These are phyloP conservation scores for Scaptomyza flava DNA, from an alignment of 2,888 invertebrate species.

Conservation along the genomic window DNA sequence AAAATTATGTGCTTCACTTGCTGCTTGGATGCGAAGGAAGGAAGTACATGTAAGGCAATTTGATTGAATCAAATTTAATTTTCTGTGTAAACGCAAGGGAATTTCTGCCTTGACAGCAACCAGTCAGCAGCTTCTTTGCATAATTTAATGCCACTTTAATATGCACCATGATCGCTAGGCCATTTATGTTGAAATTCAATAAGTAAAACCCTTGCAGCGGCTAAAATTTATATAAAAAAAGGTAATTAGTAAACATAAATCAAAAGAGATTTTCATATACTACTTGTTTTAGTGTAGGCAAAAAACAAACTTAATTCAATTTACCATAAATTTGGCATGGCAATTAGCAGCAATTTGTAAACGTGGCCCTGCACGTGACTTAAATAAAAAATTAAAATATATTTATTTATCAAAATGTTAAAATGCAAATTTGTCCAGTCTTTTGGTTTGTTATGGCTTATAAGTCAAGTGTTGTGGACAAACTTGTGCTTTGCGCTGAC, in stretches of 20 bases:
- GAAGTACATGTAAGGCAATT: slow-evolving; percentile 27
- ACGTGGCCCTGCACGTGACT: not conserved
- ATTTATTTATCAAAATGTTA: not conserved
- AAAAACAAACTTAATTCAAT: slow-evolving; percentile 1
- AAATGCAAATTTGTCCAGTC: not conserved
- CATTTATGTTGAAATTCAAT: slow-evolving; percentile 36
- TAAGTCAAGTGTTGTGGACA: not conserved
- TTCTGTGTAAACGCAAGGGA: slow-evolving; percentile 25
- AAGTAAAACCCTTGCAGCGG: slow-evolving; percentile 21
- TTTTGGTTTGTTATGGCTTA: slow-evolving; percentile 7
- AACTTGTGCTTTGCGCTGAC: slow-evolving; percentile 20
- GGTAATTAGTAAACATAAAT: slow-evolving; percentile 1
- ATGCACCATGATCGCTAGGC: slow-evolving; percentile 47
- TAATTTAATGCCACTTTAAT: slow-evolving; percentile 50
- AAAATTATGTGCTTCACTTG: slow-evolving; percentile 22
- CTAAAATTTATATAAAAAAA: slow-evolving; percentile 9
- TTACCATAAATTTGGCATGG: slow-evolving; percentile 17
- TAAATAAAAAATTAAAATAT: slow-evolving; percentile 11
- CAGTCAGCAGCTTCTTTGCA: slow-evolving; percentile 12
- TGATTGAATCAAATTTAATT: slow-evolving; percentile 55
- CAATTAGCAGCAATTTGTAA: slow-evolving; percentile 33
- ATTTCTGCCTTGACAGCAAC: slow-evolving; percentile 12
- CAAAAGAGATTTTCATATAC: slow-evolving; percentile 6
- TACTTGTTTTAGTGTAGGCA: not conserved
- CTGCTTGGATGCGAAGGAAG: not conserved